phyloP scores from a whole-genome alignment of 2,113 vertebrate species.

The Phasianus colchicus region DNA sequence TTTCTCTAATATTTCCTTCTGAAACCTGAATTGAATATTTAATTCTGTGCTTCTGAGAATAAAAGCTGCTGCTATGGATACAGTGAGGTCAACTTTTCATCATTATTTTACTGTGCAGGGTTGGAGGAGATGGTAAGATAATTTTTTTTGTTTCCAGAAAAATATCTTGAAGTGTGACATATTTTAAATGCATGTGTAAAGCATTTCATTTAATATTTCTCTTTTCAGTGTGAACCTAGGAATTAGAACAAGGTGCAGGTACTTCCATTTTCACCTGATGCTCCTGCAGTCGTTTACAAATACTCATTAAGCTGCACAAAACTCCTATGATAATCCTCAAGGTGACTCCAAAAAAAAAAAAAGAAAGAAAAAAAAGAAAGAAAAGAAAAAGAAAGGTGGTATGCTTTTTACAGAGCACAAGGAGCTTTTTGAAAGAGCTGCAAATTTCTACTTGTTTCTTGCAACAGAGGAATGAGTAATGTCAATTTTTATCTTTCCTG shows the following conservation, averaged over 20 bases:
- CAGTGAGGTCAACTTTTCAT: conserved; percentile 53
- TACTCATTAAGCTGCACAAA: conserved; percentile 5
- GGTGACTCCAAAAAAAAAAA: background rate
- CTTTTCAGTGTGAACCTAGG: background rate
- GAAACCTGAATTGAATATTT: conserved; percentile 46
- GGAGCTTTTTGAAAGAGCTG: background rate
- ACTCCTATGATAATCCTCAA: conserved; percentile 10
- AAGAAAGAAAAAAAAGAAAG: background rate
- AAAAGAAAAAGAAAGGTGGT: background rate
- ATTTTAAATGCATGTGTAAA: conserved; percentile 19
- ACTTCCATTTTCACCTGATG: conserved; percentile 18
- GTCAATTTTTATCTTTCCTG: background rate
- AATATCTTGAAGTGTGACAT: background rate
- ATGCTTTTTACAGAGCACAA: background rate
- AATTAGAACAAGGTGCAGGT: background rate
- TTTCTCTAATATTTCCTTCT: conserved; percentile 43
- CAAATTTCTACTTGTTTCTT: background rate
- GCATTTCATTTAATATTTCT: conserved; percentile 18
- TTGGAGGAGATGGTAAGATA: background rate
- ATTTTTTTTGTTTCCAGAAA: conserved; percentile 8
- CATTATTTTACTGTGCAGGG: background rate
- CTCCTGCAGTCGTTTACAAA: background rate
- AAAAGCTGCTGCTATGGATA: conserved; percentile 75
- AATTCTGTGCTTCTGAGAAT: conserved; percentile 47
- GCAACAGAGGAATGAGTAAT: background rate